Evolutionary conservation across 2,797 vertebrate species (phyloP), one percentile per base, ranked within the genome.

Genomic region (Atherinosoma microstoma): DNA sequence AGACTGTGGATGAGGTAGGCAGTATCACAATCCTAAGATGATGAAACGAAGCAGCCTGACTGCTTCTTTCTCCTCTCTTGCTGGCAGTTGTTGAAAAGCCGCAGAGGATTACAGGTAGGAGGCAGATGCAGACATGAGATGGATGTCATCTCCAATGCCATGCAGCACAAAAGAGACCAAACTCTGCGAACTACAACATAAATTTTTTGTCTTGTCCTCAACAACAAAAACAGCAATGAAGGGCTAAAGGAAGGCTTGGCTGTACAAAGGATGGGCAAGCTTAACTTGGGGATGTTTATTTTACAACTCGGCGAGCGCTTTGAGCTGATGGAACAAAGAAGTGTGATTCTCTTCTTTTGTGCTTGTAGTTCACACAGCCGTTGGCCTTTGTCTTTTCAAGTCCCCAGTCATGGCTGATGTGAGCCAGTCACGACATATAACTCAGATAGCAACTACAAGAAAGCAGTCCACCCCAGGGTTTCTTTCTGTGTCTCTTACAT

Each of bases 251-350:
- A 71, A 58, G 58, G 60, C 70, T 47, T 54, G 82, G 70, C 79
- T 80, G 68, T 0, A 58, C 56, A 58, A 57, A 73, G 68, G 18
- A 54, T 38, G 51, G 10, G 53, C 8, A 56, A 78, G 72, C 71
- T 78, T 76, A 91, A 89, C 89, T 90, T 82, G 62, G 56, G 78
- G 81, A 88, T 89, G 87, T 92, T 93, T 91, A 82, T 86, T 91
- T 87, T 78, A 76, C 80, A 85, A 84, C 85, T 87, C 84, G 73
- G 73, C 59, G 27, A 81, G 66, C 64, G 56, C 80, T 91, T 83
- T 84, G 82, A 90, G 84, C 84, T 73, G 45, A 57, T 2, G 68
- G 80, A 88, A 89, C 84, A 87, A 91, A 91, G 86, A 82, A 74
- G 7, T 5, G 22, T 0, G 58, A 54, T 67, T 84, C 79, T 79